phyloP scores from a whole-genome alignment of 2,888 invertebrate genomes.

The Homarus gammarus region DNA sequence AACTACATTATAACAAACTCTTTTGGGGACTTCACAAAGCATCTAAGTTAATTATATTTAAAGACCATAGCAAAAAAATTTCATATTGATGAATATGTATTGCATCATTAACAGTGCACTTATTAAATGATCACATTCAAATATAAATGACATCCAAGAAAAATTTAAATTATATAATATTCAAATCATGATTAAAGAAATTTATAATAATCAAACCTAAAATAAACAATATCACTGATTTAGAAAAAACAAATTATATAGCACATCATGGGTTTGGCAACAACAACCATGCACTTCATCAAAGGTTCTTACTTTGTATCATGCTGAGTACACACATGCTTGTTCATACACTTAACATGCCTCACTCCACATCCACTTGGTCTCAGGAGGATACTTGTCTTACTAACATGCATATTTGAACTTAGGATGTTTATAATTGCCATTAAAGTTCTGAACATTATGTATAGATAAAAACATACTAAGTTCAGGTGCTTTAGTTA shows the following conservation, averaged over 20 bases:
- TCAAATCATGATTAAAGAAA: background rate
- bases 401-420: background rate
- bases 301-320: background rate
- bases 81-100: background rate
- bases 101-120: background rate
- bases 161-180: background rate
- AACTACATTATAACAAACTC: background rate
- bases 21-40: background rate
- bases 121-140: background rate
- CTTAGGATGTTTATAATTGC: too few relatives aligned
- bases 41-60: background rate
- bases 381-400: background rate
- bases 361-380: background rate
- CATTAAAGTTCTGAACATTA: too few relatives aligned
- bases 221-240: background rate
- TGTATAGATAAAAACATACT: too few relatives aligned
- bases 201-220: background rate
- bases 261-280: background rate
- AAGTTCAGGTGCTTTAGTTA: too few relatives aligned
- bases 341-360: background rate
- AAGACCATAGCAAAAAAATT: background rate
- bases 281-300: background rate
- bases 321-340: conserved; percentile 22
- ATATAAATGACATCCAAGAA: background rate
- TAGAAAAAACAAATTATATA: background rate